A percentile compares a stretch with the other conserved stretches of the same genome.
phyloP scores from a whole-genome alignment of 2,888 invertebrate genomes.

The Dioctria linearis region DNA sequence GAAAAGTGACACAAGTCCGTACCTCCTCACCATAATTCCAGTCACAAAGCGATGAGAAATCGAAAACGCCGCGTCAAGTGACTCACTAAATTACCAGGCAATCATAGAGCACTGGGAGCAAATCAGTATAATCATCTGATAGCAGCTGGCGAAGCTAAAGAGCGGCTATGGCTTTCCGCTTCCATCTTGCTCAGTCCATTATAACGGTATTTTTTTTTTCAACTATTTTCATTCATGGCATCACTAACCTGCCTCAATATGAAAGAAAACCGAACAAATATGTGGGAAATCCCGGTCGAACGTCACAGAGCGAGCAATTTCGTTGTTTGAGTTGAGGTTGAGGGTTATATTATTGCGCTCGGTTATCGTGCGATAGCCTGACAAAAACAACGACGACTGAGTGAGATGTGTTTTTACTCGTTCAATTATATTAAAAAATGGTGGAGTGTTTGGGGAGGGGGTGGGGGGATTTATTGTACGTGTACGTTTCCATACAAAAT shows the following conservation, averaged over 20 bases:
- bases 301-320: slow-evolving; percentile 23
- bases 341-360: too few species aligned
- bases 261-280: slow-evolving; percentile 53
- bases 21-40: not conserved
- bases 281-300: slow-evolving; percentile 2
- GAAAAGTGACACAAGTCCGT: too few species aligned
- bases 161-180: not conserved
- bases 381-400: not conserved
- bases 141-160: slow-evolving; percentile 10
- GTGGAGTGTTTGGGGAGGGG: not conserved
- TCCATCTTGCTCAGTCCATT: not conserved
- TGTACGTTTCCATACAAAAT: not conserved
- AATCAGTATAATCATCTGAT: not conserved
- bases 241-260: slow-evolving; percentile 57
- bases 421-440: too few species aligned
- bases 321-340: not conserved
- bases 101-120: slow-evolving; percentile 59
- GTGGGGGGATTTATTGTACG: not conserved
- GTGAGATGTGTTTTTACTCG: not conserved
- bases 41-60: slow-evolving; percentile 27
- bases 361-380: not conserved
- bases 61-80: slow-evolving; percentile 69
- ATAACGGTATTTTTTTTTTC: slow-evolving; percentile 27
- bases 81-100: slow-evolving; percentile 69
- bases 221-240: slow-evolving; percentile 48